Evolutionary conservation across 2,888 invertebrate genomes (phyloP).

Genomic region (Pimpla rufipes): DNA sequence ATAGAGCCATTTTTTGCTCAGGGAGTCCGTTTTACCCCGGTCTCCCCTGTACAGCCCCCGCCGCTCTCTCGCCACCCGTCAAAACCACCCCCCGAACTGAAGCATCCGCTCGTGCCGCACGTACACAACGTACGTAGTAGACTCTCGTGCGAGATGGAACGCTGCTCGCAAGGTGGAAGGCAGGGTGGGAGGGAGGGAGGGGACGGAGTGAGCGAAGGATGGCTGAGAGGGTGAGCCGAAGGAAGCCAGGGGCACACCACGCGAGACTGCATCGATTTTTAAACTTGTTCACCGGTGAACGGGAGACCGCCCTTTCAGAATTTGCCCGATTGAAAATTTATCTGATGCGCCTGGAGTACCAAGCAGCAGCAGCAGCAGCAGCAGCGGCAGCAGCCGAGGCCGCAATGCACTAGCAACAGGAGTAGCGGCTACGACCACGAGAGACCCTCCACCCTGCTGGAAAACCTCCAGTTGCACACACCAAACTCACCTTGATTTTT

Average conservation of each 20-base stretch:
- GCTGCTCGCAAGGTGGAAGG: not conserved
- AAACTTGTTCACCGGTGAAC: slow-evolving; percentile 76
- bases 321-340: slow-evolving; percentile 84
- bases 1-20: no score
- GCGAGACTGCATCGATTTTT: slow-evolving; percentile 80
- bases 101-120: slow-evolving; percentile 47
- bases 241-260: slow-evolving; percentile 46
- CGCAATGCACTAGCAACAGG: slow-evolving; percentile 57
- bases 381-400: not conserved
- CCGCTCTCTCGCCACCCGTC: slow-evolving; percentile 52
- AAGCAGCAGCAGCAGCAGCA: slow-evolving; percentile 64
- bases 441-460: slow-evolving; percentile 7
- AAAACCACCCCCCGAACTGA: slow-evolving; percentile 27
- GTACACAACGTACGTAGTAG: slow-evolving; percentile 50
- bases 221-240: slow-evolving; percentile 41
- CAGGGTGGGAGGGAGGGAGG: not conserved
- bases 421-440: slow-evolving; percentile 9
- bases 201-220: slow-evolving; percentile 50
- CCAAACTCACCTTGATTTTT: slow-evolving; percentile 48
- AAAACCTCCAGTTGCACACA: slow-evolving; percentile 22
- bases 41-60: slow-evolving; percentile 17
- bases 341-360: slow-evolving; percentile 81
- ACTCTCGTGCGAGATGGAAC: slow-evolving; percentile 42
- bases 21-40: no score
- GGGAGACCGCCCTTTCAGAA: slow-evolving; percentile 78